Conservation (phyloP, 2,888 invertebrate genomes). For the Drepanosiphum platanoidis region DNA sequence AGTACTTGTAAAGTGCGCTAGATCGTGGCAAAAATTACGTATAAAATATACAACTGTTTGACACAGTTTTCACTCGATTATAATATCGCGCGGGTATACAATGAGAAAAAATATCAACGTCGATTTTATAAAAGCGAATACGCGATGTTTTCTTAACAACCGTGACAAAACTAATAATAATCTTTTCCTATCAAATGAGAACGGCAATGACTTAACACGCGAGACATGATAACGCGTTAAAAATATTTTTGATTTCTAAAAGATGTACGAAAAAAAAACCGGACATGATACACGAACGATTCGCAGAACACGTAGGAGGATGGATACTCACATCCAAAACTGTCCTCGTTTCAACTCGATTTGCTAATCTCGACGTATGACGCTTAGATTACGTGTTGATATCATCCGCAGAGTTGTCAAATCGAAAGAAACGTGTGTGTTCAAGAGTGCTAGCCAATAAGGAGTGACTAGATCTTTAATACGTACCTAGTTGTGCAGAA, state of each 20-base stretch:
- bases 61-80: constrained; percentile 35
- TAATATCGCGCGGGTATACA: background rate
- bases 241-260: background rate
- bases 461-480: no score
- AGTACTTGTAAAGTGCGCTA: background rate
- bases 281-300: no score
- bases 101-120: background rate
- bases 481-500: no score
- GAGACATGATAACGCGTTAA: background rate
- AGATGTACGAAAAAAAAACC: no score
- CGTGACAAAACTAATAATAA: background rate
- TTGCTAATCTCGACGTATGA: no score
- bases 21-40: constrained; percentile 10
- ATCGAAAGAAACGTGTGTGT: no score
- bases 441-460: no score
- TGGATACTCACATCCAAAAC: no score
- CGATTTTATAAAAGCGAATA: constrained; percentile 29
- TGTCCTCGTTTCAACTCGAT: no score
- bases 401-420: no score
- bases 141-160: background rate
- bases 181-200: background rate
- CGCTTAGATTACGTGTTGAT: no score
- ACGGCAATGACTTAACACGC: background rate
- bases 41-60: background rate
- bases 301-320: no score